phyloP scores from a whole-genome alignment of 2,888 invertebrate species.

The Melieria crassipennis region DNA sequence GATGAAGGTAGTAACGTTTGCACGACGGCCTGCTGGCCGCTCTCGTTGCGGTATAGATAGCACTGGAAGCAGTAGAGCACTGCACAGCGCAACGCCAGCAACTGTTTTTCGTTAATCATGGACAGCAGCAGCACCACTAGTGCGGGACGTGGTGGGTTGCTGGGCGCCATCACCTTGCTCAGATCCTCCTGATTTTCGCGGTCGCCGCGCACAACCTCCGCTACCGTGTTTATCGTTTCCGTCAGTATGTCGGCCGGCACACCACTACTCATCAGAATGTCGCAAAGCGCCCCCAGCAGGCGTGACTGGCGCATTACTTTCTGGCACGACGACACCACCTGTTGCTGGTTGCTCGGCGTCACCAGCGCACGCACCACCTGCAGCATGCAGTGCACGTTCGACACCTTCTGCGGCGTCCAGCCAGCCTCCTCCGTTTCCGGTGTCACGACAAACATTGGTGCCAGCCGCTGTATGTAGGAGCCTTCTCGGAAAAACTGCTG shows the following conservation, averaged over 20 bases:
- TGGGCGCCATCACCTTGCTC: conserved; percentile 89
- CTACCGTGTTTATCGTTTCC: conserved; percentile 95
- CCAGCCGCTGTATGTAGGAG: conserved; percentile 89
- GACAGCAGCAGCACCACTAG: conserved; percentile 96
- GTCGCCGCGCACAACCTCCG: conserved; percentile 90
- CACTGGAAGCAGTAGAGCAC: conserved; percentile 98
- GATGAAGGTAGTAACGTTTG: conserved; percentile 92
- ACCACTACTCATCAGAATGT: conserved; percentile 93
- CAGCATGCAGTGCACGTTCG: conserved; percentile 92
- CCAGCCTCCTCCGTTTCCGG: conserved; percentile 77
- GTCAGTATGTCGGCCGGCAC: conserved; percentile 96
- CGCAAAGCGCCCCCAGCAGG: conserved; percentile 82
- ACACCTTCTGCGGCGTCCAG: conserved; percentile 94
- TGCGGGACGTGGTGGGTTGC: conserved; percentile 91
- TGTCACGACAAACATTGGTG: conserved; percentile 87
- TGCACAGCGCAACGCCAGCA: conserved; percentile 87
- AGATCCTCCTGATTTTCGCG: conserved; percentile 91
- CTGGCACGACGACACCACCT: conserved; percentile 85
- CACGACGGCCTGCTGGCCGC: conserved; percentile 86
- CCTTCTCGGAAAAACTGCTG: conserved; percentile 99
- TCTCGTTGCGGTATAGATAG: conserved; percentile 91
- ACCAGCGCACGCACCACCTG: conserved; percentile 91
- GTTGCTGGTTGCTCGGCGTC: conserved; percentile 91
- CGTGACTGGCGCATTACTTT: conserved; percentile 87
- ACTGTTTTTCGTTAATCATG: conserved; percentile 98